Evolutionary conservation across 35 echinoderm and acorn worm genomes (phyloP), one percentile per base, ranked within the genome.

Genomic region (Strongylocentrotus purpuratus): DNA sequence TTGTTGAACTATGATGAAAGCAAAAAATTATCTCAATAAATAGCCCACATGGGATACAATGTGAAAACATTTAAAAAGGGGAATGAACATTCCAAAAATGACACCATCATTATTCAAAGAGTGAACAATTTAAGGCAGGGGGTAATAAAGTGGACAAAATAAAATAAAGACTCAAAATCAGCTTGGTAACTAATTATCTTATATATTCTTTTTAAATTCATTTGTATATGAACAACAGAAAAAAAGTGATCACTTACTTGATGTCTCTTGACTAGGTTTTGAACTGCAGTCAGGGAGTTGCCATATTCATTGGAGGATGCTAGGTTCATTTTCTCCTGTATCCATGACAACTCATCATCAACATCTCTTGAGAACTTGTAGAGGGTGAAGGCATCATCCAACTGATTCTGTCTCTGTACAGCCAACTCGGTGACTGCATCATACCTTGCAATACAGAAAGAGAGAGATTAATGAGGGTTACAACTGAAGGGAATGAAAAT

Each of bases 291-390:
- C 17, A 99, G 85, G 85, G 96, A 95, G 13, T 94, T 85, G 15
- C 97, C 98, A 12, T 95, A 65, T 12, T 98, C 97, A n/a, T 9
- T 9, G 9, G 96, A 96, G 18, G 61, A 91, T 71, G 96, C 95
- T 33, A 94, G 33, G 14, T 86, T 87, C 48, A 95, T 70, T 91
- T 96, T 99, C 70, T 98, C 97, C 61, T 95, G 91, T 46, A 99
- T 98, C 98, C 98, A 99, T 70, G 96, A 97, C 86, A 96, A 90
- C 94, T 99, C 98, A 59, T 99, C 98, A 87, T 95, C 96, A 28
- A 99, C 92, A 71, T 99, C 98, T 60, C 95, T 90, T 5, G 95
- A 88, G 47, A 98, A 95, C 86, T 98, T 94, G 88, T 94, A 97
- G 8, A 99, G 93, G 32, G 87, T 33, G 33, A 95, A 86, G 10